Percentiles rank a stretch among this genome's conserved stretches.
These are phyloP conservation scores for Hartigia nigra DNA, from an alignment of 2,888 invertebrate species.

Conservation along the genomic window DNA sequence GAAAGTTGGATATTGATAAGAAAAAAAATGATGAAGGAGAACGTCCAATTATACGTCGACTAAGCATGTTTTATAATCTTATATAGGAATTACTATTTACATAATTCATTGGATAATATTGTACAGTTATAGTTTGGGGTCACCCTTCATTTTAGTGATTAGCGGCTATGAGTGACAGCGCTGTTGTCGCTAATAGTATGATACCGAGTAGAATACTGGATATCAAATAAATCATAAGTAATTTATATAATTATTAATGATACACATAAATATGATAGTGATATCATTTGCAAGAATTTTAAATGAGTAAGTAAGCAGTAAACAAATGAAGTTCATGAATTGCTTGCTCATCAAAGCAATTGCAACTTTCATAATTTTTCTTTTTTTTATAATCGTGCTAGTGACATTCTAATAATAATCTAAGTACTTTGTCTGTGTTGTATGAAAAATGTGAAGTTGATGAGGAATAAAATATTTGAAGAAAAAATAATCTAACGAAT, in stretches of 20 bases:
- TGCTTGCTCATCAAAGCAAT: background rate
- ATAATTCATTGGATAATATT: background rate
- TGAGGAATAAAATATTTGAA: background rate
- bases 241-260: slow-evolving; percentile 2
- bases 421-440: background rate
- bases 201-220: slow-evolving; percentile 55
- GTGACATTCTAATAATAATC: background rate
- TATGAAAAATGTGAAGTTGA: background rate
- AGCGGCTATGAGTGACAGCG: slow-evolving; percentile 46
- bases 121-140: slow-evolving; percentile 20
- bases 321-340: background rate
- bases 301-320: background rate
- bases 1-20: background rate
- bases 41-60: background rate
- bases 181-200: slow-evolving; percentile 39
- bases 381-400: background rate
- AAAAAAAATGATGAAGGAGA: background rate
- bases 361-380: background rate
- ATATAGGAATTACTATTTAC: background rate
- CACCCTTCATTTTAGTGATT: slow-evolving; percentile 41
- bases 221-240: slow-evolving; percentile 34
- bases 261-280: background rate
- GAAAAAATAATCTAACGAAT: slow-evolving; percentile 6
- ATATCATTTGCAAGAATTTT: background rate
- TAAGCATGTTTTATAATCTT: background rate